Evolutionary conservation across 2,888 invertebrate species (phyloP), one percentile per base, ranked within the genome.

Genomic region (Sinotaia quadrata): DNA sequence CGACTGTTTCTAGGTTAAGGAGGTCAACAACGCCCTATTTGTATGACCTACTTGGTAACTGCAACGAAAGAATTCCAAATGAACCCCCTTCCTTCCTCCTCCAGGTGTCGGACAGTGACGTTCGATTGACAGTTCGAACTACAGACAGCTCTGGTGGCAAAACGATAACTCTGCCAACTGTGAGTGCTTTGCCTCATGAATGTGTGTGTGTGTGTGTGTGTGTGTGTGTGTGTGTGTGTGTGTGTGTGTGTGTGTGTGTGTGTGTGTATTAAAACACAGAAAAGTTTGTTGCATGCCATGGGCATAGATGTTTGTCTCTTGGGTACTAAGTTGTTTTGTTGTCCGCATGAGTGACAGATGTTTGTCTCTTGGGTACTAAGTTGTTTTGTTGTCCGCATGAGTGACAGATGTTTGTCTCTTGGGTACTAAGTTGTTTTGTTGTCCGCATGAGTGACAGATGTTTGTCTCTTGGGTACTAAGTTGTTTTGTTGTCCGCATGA

Each of bases 1-100:
- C n/a, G 15, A n/a, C 1, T 18, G n/a, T 41, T 1, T 18, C 1
- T 5, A 54, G 54, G 54, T 29, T 54, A 1, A 24, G 2, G 27
- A 54, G 54, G 54, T 34, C 54, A 18, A 27, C 36, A 12, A 15
- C 31, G n/a, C 34, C 34, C 18, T 34, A 12, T 49, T 61, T 51
- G 49, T 76, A 80, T 37, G 75, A 79, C 2, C 61, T 82, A n/a
- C 69, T 81, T 2, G 76, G 76, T 0, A 80, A 82, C 72, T 82
- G 82, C 68, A 74, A 76, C 36, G 21, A 8, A 24, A 74, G 74
- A 24, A 68, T 60, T 3, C 67, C 68, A 51, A 74, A 72, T 1
- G 71, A 76, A 44, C 71, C 74, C 8, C 79, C 82, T 2, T 81
- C 82, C 21, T 78, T 81, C 15, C 75, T 78, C 69, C 73, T 82